Evolutionary conservation across 2,797 vertebrate species (phyloP).

Genomic region (Anniella stebbinsi): DNA sequence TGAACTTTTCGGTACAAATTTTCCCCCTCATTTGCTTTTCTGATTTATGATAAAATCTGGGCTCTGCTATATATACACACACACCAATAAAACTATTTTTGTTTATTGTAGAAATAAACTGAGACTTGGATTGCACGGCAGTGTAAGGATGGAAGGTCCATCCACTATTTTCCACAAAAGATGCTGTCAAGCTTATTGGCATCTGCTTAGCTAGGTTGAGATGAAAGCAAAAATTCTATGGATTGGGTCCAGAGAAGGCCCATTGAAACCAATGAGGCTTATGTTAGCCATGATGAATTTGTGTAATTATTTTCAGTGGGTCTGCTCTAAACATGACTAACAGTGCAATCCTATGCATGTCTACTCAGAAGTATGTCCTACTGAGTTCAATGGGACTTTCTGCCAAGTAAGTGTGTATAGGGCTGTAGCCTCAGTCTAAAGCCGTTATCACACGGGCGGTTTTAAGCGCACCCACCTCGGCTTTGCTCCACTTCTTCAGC

Average conservation of each 20-base stretch:
- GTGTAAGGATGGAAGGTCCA: neutral
- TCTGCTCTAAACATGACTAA: no score
- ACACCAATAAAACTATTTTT: neutral
- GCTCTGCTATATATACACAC: neutral
- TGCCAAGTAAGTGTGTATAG: no score
- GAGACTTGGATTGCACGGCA: neutral
- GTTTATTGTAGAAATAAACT: neutral
- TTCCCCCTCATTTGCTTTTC: neutral
- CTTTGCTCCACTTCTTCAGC: no score
- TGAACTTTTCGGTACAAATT: conserved; percentile 1
- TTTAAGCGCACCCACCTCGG: no score
- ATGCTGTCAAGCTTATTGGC: neutral
- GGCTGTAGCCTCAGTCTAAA: neutral
- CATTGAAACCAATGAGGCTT: neutral
- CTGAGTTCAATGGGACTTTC: neutral
- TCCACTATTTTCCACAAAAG: neutral
- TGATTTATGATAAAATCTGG: neutral
- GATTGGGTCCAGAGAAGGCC: neutral
- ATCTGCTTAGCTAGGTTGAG: neutral
- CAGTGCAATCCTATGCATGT: no score
- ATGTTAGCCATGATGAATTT: no score
- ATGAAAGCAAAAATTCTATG: neutral
- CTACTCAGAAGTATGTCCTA: no score
- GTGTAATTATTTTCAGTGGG: no score
- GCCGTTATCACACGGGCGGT: no score